Base-by-base conservation (phyloP, 2,797 vertebrate species). In the Chaunax sp. region DNA sequence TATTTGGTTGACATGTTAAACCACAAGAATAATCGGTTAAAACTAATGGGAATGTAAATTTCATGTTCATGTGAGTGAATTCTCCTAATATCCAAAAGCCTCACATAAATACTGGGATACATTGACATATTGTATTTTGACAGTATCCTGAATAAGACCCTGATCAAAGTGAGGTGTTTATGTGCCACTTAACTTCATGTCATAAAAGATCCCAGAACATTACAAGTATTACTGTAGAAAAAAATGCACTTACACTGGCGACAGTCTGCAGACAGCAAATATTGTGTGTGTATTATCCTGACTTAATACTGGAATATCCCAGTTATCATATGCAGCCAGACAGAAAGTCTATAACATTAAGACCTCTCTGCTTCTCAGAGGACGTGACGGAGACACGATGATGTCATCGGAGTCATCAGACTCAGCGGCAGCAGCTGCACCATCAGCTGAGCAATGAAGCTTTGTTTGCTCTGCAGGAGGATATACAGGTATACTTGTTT, bases 321-420 rank as follows among this genome's bases (percentile, higher is more conserved):
- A 73, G 63, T 35, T 41, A 11, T 55, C 18, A 13, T 47, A 40
- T 57, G n/a, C 28, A 57, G 52, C 45, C 19, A 55, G 19, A 56
- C 19, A 56, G 10, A 20, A 2, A 18, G 20, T 40, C 75, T 90
- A 91, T 33, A 53, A 64, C 18, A 87, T 69, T 8, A 81, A 25
- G 67, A 82, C 79, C 77, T 90, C 78, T 79, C 78, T 90, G 75
- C 84, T 91, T 83, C 92, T 94, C 63, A 78, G 7, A 41, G 92
- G 89, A 40, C 90, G 81, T 5, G 92, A 87, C 0, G 94, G 93
- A 30, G 95, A 90, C 65, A 94, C 85, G 1, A 96, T 91, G 18
- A 95, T 88, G 45, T 97, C 95, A 20, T 98, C 96, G 0, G 96
- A 98, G 80, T 98, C 96, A 0, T 97, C 96, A 0, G 96, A 97